These are phyloP conservation scores for Agonum fuliginosum DNA, from an alignment of 2,888 invertebrate species.

Conservation along the genomic window DNA sequence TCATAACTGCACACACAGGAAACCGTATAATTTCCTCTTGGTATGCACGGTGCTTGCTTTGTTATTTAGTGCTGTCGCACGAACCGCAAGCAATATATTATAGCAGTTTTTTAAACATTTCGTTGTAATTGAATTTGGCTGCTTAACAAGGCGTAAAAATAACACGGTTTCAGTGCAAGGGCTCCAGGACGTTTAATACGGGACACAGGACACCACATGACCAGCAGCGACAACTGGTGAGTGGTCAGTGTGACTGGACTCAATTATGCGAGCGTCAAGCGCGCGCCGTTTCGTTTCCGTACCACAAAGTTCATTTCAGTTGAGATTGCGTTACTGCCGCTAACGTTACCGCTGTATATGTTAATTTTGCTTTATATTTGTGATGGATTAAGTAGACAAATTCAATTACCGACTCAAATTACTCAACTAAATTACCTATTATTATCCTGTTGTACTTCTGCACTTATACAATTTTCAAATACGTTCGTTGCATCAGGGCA, in stretches of 20 bases:
- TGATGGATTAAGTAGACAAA: slow-evolving; percentile 23
- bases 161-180: slow-evolving; percentile 54
- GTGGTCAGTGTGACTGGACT: slow-evolving; percentile 18
- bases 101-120: slow-evolving; percentile 58
- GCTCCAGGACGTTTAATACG: too few relatives aligned
- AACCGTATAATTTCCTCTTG: slow-evolving; percentile 64
- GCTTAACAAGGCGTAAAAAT: slow-evolving; percentile 58
- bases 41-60: slow-evolving; percentile 62
- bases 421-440: slow-evolving; percentile 10
- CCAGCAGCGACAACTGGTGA: background rate
- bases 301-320: slow-evolving; percentile 33
- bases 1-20: slow-evolving; percentile 64
- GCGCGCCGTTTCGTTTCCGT: slow-evolving; percentile 41
- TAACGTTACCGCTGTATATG: slow-evolving; percentile 13
- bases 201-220: background rate
- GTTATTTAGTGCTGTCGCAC: slow-evolving; percentile 63
- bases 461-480: background rate
- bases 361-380: slow-evolving; percentile 15
- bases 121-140: slow-evolving; percentile 59
- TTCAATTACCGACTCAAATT: slow-evolving; percentile 8
- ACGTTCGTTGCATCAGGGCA: background rate
- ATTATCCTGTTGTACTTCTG: background rate
- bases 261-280: slow-evolving; percentile 50
- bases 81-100: slow-evolving; percentile 56
- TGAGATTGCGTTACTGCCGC: slow-evolving; percentile 33